Evolutionary conservation across 2,113 vertebrate species (phyloP).

Genomic region (Ginglymostoma cirratum): DNA sequence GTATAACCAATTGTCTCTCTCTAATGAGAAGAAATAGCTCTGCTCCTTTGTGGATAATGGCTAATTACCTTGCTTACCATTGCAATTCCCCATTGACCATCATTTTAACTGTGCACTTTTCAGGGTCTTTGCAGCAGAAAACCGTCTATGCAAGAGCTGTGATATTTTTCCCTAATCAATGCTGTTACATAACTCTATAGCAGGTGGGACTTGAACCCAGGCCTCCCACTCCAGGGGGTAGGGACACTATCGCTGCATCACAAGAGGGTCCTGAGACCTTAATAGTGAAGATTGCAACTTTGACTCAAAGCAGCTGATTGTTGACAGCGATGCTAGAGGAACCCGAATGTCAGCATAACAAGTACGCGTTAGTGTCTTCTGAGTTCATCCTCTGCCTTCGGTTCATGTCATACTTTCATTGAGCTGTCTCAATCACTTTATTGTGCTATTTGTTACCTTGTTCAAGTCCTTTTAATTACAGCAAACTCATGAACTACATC

Average conservation of each 20-base stretch:
- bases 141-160: no score
- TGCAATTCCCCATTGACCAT: not conserved
- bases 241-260: no score
- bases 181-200: no score
- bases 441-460: not conserved
- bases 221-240: no score
- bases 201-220: no score
- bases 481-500: not conserved
- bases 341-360: not conserved
- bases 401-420: not conserved
- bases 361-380: not conserved
- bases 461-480: conserved; percentile 2
- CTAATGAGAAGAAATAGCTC: not conserved
- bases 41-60: not conserved
- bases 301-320: not conserved
- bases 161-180: no score
- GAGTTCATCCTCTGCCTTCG: not conserved
- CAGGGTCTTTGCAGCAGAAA: not conserved
- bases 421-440: not conserved
- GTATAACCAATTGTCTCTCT: not conserved
- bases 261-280: no score
- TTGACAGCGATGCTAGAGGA: not conserved
- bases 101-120: not conserved
- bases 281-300: not conserved
- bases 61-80: not conserved